phyloP scores from a whole-genome alignment of 2,113 vertebrate species.

The Piprites chloris region DNA sequence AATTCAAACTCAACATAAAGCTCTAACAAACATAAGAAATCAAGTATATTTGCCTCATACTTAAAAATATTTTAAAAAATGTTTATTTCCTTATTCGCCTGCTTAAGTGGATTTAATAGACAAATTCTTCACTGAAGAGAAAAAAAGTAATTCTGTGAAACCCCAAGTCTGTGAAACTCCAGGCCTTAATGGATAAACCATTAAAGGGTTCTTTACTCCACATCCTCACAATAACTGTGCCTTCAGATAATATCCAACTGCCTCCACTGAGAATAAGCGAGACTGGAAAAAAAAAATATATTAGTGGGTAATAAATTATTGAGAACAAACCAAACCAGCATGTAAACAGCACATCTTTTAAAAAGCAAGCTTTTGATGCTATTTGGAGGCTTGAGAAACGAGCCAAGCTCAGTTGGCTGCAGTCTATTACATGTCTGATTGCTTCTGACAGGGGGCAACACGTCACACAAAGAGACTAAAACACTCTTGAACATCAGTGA shows the following conservation, averaged over 20 bases:
- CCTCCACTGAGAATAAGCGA: constrained; percentile 25
- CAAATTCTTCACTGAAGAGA: not conserved
- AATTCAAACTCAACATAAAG: not conserved
- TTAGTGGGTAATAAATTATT: constrained; percentile 57
- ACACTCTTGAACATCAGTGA: not conserved
- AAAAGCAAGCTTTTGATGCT: constrained; percentile 18
- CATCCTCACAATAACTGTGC: not conserved
- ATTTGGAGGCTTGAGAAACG: constrained; percentile 36
- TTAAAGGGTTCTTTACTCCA: not conserved
- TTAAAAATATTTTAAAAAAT: not conserved
- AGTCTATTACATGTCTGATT: not conserved
- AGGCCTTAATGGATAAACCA: not conserved
- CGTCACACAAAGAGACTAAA: constrained; percentile 21
- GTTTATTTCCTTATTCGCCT: not conserved
- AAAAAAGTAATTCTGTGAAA: not conserved
- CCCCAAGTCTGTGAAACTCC: not conserved
- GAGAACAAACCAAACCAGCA: constrained; percentile 34
- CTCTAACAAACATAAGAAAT: not conserved
- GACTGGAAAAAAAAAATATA: not conserved
- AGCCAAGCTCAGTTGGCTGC: not conserved
- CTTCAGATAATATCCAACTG: constrained; percentile 2
- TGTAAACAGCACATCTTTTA: constrained; percentile 29
- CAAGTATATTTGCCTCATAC: not conserved
- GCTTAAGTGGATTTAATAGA: not conserved
- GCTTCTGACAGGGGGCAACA: constrained; percentile 34